These are phyloP conservation scores for Prosopocoilus inquinatus DNA, from an alignment of 2,888 invertebrate genomes.

Conservation along the genomic window DNA sequence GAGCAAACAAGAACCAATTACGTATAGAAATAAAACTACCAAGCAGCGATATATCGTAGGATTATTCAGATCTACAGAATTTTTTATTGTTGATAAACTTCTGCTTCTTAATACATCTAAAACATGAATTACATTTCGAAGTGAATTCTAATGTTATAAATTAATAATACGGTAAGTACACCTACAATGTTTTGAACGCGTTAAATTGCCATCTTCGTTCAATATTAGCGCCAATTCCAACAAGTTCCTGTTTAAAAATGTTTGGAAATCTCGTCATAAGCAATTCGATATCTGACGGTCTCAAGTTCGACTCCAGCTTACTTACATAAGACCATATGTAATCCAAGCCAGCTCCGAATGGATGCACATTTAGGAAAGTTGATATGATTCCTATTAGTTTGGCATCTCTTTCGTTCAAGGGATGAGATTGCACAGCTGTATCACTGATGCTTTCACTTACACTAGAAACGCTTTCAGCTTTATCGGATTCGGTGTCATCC, in stretches of 20 bases:
- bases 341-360: slow-evolving; percentile 86
- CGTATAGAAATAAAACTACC: too few species aligned
- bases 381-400: slow-evolving; percentile 83
- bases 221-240: slow-evolving; percentile 81
- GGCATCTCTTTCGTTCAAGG: slow-evolving; percentile 61
- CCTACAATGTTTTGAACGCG: slow-evolving; percentile 55
- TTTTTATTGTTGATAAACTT: too few species aligned
- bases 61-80: too few species aligned
- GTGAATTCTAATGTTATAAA: too few species aligned
- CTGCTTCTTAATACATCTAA: too few species aligned
- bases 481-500: slow-evolving; percentile 49
- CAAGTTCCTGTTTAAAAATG: slow-evolving; percentile 76
- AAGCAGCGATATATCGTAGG: too few species aligned
- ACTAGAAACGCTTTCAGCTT: slow-evolving; percentile 36
- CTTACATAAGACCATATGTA: slow-evolving; percentile 90
- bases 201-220: slow-evolving; percentile 86
- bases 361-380: slow-evolving; percentile 89
- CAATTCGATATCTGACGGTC: slow-evolving; percentile 73
- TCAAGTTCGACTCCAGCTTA: slow-evolving; percentile 69
- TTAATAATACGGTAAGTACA: too few species aligned
- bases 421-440: slow-evolving; percentile 19
- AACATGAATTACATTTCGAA: too few species aligned
- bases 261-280: slow-evolving; percentile 75
- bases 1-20: too few species aligned
- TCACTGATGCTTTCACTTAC: slow-evolving; percentile 42